Conservation (phyloP, 2,888 invertebrate species). For the Drosophila suboccidentalis region DNA sequence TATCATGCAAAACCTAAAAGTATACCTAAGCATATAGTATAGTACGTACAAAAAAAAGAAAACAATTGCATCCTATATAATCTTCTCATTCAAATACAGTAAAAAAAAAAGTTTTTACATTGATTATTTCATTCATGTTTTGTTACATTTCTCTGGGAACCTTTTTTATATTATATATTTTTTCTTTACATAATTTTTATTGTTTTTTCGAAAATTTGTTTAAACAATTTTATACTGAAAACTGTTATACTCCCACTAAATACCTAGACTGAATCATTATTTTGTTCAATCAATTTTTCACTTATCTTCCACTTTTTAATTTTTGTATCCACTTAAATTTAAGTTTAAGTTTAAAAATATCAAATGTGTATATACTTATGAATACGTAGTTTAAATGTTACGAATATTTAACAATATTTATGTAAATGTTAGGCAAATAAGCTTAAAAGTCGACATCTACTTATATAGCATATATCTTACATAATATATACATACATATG, state of each 20-base stretch:
- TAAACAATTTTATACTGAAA: no score
- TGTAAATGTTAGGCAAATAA: slow-evolving; percentile 60
- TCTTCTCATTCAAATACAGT: neutral
- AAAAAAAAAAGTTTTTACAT: slow-evolving; percentile 3
- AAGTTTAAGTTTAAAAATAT: slow-evolving; percentile 4
- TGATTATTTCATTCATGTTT: slow-evolving; percentile 10
- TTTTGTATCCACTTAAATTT: slow-evolving; percentile 24
- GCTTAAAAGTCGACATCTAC: slow-evolving; percentile 32
- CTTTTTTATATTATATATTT: slow-evolving; percentile 24
- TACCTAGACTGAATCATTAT: slow-evolving; percentile 29
- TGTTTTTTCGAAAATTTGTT: neutral
- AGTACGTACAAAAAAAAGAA: neutral
- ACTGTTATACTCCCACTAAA: neutral
- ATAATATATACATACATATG: slow-evolving; percentile 20
- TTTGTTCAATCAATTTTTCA: slow-evolving; percentile 2
- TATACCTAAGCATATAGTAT: neutral
- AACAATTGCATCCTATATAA: neutral
- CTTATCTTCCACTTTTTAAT: slow-evolving; percentile 26
- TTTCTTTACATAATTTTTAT: neutral
- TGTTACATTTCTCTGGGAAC: neutral
- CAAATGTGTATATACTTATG: slow-evolving; percentile 56
- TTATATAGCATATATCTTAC: slow-evolving; percentile 30
- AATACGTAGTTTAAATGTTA: slow-evolving; percentile 40
- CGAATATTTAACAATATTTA: slow-evolving; percentile 34
- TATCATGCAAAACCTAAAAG: slow-evolving; percentile 2